A percentile compares a stretch with the other conserved stretches of the same genome.
Evolutionary conservation across 92 coral and sea anemone genomes (phyloP).

Genomic region (Heteractis magnifica): DNA sequence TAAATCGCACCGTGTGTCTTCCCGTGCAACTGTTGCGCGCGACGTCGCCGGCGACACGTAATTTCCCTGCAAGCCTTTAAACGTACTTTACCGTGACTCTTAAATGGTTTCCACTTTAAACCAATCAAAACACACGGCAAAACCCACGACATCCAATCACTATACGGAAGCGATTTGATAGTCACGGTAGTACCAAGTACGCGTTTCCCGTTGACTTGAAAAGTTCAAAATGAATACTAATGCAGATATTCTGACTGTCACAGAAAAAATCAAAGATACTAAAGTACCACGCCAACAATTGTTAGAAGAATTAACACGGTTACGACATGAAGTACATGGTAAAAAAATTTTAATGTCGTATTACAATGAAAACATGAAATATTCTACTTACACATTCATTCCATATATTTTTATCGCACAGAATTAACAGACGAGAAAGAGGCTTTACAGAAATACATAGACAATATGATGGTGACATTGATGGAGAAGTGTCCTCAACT

Average conservation of each 20-base stretch:
- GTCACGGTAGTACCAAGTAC: background rate
- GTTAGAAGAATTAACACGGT: slow-evolving; percentile 67
- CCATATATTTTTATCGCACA: slow-evolving; percentile 1
- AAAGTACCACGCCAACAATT: slow-evolving; percentile 73
- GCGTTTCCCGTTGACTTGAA: background rate
- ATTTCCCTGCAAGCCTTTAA: too few species aligned
- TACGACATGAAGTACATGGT: slow-evolving; percentile 69
- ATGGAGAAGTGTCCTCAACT: slow-evolving; percentile 94
- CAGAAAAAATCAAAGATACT: slow-evolving; percentile 53
- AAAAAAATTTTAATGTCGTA: slow-evolving; percentile 3
- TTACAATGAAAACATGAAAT: background rate
- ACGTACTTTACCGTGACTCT: too few species aligned
- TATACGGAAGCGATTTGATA: background rate
- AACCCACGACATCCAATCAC: background rate
- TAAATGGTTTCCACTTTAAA: background rate
- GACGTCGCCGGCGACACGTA: too few species aligned
- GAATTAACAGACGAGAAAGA: slow-evolving; percentile 81
- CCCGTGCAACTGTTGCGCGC: too few species aligned
- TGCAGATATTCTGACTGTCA: background rate
- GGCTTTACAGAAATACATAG: slow-evolving; percentile 84
- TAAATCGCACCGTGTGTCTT: too few species aligned
- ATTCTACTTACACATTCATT: background rate
- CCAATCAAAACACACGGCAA: background rate
- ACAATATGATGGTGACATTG: slow-evolving; percentile 65
- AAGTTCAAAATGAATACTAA: background rate